Evolutionary conservation across 2,113 vertebrate species (phyloP), one percentile per base, ranked within the genome.

Genomic region (Mungos mungo): DNA sequence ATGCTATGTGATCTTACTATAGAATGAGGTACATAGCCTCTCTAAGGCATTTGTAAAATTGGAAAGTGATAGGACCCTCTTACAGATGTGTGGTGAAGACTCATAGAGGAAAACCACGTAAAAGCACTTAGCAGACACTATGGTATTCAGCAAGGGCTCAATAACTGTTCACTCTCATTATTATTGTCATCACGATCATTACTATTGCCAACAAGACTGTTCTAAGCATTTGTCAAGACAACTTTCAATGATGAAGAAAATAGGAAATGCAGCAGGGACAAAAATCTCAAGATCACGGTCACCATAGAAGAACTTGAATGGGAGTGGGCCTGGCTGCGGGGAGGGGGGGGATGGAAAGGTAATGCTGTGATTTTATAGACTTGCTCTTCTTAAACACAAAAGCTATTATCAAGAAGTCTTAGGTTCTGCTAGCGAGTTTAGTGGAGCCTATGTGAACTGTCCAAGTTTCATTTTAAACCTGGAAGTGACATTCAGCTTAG

Each of bases 401-500:
- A 65, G 29, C 52, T 87, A 87, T 57, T 69, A 60, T 68, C 71
- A 88, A 90, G 45, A 92, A 89, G 35, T 54, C 76, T 92, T 86
- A 74, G 63, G 50, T 90, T 92, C 87, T 86, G 60, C 16, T 65
- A 74, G 57, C n/a, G 57, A 88, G 79, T 92, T 97, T 54, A 50
- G 47, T 14, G 10, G 9, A 25, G 18, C 3, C 88, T 92, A 33
- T 68, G 71, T 94, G 90, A 88, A 88, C 38, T 66, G 71, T 35
- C 16, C 23, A 60, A 21, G 65, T 88, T 96, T 92, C 80, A 89
- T n/a, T 89, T 94, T 94, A 83, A 93, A 93, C 65, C 45, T 74
- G 60, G 50, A 96, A 88, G 63, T 88, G 66, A 83, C 83, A 96
- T 94, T 89, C 66, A 71, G 50, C 47, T 96, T 95, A 27, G 54